Percentiles rank a stretch among this genome's conserved stretches.
Conservation (phyloP, 2,797 vertebrate genomes). For the Buphagus erythrorhynchus region DNA sequence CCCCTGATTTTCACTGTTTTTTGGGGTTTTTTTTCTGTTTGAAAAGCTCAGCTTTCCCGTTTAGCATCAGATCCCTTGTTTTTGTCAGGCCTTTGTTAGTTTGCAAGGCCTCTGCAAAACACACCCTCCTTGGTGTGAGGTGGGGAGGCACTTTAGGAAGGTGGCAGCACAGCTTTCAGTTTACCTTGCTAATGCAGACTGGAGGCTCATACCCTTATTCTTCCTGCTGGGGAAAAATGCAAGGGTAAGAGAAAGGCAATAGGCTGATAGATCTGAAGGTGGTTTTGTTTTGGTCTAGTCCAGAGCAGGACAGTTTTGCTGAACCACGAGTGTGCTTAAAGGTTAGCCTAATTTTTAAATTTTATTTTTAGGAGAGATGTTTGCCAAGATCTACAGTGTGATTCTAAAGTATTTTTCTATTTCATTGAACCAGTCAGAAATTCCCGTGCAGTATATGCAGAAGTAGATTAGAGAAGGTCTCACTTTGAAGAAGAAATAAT, state of each 20-base stretch:
- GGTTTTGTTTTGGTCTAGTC: not conserved
- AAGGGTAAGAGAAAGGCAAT: not conserved
- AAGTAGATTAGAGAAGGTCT: not conserved
- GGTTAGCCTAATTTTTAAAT: not conserved
- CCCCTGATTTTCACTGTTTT: accelerated
- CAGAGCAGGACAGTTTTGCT: not conserved
- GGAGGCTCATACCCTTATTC: accelerated
- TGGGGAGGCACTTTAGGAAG: not conserved
- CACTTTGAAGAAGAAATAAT: not conserved
- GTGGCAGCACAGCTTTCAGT: not conserved
- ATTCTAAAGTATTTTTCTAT: not conserved
- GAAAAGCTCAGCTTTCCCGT: not conserved
- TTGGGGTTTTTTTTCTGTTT: not conserved
- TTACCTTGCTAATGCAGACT: not conserved
- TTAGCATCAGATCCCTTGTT: not conserved
- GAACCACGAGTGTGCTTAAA: not conserved
- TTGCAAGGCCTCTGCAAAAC: not conserved
- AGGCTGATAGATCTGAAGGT: not conserved
- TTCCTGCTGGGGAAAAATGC: not conserved
- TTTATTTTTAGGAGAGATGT: not conserved
- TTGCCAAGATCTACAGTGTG: not conserved
- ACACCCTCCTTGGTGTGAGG: accelerated
- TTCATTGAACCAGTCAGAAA: not conserved
- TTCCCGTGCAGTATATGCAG: not conserved
- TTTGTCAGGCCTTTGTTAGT: not conserved